Evolutionary conservation across 2,888 invertebrate genomes (phyloP), one percentile per base, ranked within the genome.

Genomic region (Pollenia griseotomentosa): DNA sequence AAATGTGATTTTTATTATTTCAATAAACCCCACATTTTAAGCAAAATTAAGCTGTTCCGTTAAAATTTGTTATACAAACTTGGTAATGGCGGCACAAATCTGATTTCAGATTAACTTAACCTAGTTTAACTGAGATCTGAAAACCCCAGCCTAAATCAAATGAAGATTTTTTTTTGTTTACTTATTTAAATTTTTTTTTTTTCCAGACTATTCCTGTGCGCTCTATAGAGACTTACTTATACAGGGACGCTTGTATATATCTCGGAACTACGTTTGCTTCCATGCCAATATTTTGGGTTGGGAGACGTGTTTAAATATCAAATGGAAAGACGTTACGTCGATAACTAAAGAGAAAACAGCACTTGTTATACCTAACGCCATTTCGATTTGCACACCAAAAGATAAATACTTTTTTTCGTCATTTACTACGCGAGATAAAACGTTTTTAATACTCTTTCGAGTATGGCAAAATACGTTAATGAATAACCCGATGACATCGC

Each of bases 221-320:
- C 95, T 99, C 59, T 99, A 99, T 93, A 97, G 97, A 92, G 99
- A 99, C 93, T 99, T 99, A 91, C 94, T 99, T 87, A 97, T 97
- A 9, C 99, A 99, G 93, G 99, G 99, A 16, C 96, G 99, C 42
- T 95, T 99, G 90, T 99, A 99, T 94, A 97, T 99, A 68, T 98
- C 99, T 0, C 98, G 98, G 94, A 97, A 97, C 94, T 98, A 97
- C 95, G 95, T 99, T 86, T 99, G 99, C 93, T 99, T 99, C 94
- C 97, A 99, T 94, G 98, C 99, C 33, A 99, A 98, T 94, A 99
- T 99, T 92, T 98, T 99, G 93, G 96, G 98, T 91, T 99, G 98
- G 98, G 98, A 99, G 94, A 99, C 98, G 8, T 95, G 95, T 92
- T 95, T 98, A 88, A 96, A 95, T 74, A 95, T 99, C 75, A 96